Evolutionary conservation across 1,140 invertebrate species (phyloP), one percentile per base, ranked within the genome.

Genomic region (Drosophila hydei): DNA sequence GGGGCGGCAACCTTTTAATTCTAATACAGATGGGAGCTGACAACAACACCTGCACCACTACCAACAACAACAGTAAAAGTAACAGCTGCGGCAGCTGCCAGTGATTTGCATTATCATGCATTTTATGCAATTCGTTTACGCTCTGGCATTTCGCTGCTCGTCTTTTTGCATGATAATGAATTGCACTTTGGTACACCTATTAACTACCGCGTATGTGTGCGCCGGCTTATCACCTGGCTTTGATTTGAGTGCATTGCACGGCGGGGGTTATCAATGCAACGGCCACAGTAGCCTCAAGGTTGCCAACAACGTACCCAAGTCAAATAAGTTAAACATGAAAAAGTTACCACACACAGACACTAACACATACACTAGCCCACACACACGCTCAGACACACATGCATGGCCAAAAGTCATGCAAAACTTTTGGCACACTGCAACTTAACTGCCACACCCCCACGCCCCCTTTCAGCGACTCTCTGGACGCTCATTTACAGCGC

Each of bases 121-220:
- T 79, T 81, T 87, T 75, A 72, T 87, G 81, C 80, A 85, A 85
- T 85, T 87, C 80, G 87, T 85, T 87, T 87, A 55, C 47, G 43
- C 45, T 48, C 30, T 62, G 56, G 54, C 51, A 61, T 58, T 65
- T 67, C 38, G 19, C 36, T 38, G 60, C 14, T 30, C 7, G 23
- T n/a, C 43, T 45, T 62, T 54, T 60, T 40, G 40, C 59, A 50
- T 33, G 45, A 80, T 64, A 85, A 87, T 87, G 72, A 83, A 84
- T 79, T 77, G 54, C 65, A 72, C 70, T 55, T 73, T 54, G 40
- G 42, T 30, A 58, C 38, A 42, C 38, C 38, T 42, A 42, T 42
- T 42, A 14, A 42, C 38, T 4, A 5, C 1, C n/a, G 9, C 6
- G 11, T n/a, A n/a, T 38, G 36, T 38, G 36, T 56, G 33, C 12